A percentile compares a stretch with the other conserved stretches of the same genome.
Evolutionary conservation across 2,888 invertebrate species (phyloP).

Genomic region (Nemoura dubitans): DNA sequence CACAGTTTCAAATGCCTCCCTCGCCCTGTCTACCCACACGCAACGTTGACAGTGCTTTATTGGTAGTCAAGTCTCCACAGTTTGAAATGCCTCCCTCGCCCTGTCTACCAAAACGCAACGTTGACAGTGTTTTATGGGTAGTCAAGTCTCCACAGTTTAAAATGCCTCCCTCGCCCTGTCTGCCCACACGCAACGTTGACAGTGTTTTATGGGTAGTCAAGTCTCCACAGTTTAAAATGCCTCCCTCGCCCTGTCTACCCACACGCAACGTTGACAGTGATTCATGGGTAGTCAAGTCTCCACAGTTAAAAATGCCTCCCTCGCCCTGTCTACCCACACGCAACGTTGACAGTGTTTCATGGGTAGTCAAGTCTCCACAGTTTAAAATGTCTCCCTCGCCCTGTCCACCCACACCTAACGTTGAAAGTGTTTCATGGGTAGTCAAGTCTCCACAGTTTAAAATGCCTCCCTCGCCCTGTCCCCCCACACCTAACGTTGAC

Average conservation of each 20-base stretch:
- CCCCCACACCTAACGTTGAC: not conserved
- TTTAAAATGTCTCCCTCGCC: not conserved
- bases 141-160: not conserved
- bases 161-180: not conserved
- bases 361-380: not conserved
- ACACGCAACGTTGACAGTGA: not conserved
- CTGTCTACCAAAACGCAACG: not conserved
- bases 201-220: not conserved
- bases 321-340: not conserved
- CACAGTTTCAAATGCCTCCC: not conserved
- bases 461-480: not conserved
- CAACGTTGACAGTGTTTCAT: not conserved
- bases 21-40: not conserved
- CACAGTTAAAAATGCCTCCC: not conserved
- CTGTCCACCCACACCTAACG: not conserved
- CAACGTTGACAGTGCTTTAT: not conserved
- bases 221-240: not conserved
- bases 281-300: not conserved
- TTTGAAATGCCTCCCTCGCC: not conserved
- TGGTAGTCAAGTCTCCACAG: not conserved
- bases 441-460: not conserved
- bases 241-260: not conserved
- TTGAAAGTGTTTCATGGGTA: not conserved
- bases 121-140: not conserved
- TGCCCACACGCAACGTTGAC: not conserved